phyloP scores from a whole-genome alignment of 2,888 invertebrate species.

The Aleiodes leptofemur region DNA sequence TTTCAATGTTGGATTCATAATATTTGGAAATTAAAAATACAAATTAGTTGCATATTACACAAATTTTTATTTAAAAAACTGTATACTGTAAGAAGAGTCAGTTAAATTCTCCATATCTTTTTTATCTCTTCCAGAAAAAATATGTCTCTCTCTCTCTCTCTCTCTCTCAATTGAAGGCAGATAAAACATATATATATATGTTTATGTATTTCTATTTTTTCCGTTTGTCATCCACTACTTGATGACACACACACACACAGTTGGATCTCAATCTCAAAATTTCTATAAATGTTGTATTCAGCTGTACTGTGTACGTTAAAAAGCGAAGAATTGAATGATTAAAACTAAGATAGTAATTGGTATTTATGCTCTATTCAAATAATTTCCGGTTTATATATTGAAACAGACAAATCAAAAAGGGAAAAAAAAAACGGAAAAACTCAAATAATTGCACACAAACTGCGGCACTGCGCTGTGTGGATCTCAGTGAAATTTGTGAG shows the following conservation, averaged over 20 bases:
- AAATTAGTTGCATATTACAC: slow-evolving; percentile 31
- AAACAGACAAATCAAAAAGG: background rate
- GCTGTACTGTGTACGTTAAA: background rate
- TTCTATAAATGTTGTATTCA: slow-evolving; percentile 32
- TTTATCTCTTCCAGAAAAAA: background rate
- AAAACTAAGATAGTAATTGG: background rate
- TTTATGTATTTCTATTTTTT: slow-evolving; percentile 12
- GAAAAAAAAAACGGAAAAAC: slow-evolving; percentile 32
- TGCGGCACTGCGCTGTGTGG: background rate
- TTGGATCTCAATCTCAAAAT: slow-evolving; percentile 35
- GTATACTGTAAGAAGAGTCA: background rate
- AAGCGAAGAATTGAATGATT: background rate
- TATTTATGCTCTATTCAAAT: background rate
- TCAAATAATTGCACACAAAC: slow-evolving; percentile 31
- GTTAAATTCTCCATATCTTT: slow-evolving; percentile 19
- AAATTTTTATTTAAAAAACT: slow-evolving; percentile 2
- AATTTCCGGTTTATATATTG: background rate
- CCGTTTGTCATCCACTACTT: background rate
- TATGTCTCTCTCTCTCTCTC: too few relatives aligned
- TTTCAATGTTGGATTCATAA: slow-evolving; percentile 58
- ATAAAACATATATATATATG: too few relatives aligned
- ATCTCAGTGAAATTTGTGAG: background rate
- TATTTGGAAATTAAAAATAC: slow-evolving; percentile 39
- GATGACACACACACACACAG: too few relatives aligned
- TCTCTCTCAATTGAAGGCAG: too few relatives aligned